Base-by-base conservation (phyloP, 2,888 invertebrate species). In the Stenotaenia linearis region DNA sequence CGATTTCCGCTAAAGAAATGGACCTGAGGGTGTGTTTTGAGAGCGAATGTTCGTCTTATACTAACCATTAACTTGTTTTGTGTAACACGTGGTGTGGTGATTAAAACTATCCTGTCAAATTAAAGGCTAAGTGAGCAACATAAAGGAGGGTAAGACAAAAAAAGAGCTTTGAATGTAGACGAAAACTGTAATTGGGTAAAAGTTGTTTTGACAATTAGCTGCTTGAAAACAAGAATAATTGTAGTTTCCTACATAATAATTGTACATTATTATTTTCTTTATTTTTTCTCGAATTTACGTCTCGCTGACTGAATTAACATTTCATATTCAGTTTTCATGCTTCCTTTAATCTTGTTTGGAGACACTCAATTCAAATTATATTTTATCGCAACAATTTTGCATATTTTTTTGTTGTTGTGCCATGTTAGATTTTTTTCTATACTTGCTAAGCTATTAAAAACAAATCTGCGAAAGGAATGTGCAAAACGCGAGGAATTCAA, bases 1-100 rank as follows among this genome's bases (percentile, higher is more conserved):
- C 69, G 69, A 69, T 69, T 69, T 69, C 69, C 69, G 69, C n/a
- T 69, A 28, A 69, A 69, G 69, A 69, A 69, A 69, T 69, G 69
- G 69, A 69, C 69, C 69, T 69, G 69, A 69, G 69, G 69, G 69
- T 69, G 69, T 69, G 69, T 69, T 69, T 69, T 69, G 69, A 69
- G 69, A 69, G 69, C 69, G n/a, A 69, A 69, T 69, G 69, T n/a
- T 69, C 69, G 25, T 69, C 69, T 69, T 28, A 28, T 50, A 69
- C 28, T 69, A 69, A 69, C 69, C 69, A 69, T 69, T 69, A 69
- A 69, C 25, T 69, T 69, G 69, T 69, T 69, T 69, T 69, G 69
- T 69, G 69, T 69, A 69, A 69, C 69, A 69, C 69, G 69, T 69
- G 69, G 69, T 28, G 69, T 10, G 69, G 69, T 69, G 69, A 69